A percentile compares a stretch with the other conserved stretches of the same genome.
These are phyloP conservation scores for Nebria salina DNA, from an alignment of 2,888 invertebrate species.

Conservation along the genomic window DNA sequence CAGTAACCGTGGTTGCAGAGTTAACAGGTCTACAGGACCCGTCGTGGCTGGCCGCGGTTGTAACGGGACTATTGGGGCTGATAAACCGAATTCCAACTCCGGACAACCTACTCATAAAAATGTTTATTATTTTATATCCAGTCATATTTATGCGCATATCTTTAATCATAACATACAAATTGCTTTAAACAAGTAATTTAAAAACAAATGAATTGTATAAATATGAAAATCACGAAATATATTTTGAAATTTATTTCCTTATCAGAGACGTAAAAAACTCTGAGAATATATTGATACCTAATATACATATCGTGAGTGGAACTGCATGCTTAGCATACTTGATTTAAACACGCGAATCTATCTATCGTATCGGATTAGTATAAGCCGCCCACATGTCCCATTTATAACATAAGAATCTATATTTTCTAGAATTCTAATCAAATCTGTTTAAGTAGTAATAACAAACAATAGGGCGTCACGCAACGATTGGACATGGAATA, in stretches of 20 bases:
- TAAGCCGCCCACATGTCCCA: not conserved
- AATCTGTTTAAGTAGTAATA: not conserved
- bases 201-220: no score
- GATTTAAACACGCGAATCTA: not conserved
- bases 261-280: not conserved
- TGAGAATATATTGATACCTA: not conserved
- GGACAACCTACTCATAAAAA: slow-evolving; percentile 19
- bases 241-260: no score
- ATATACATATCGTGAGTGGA: not conserved
- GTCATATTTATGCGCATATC: not conserved
- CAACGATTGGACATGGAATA: not conserved
- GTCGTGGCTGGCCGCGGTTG: slow-evolving; percentile 78
- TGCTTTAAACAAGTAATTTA: no score
- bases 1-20: slow-evolving; percentile 76
- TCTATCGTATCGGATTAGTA: not conserved
- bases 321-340: not conserved
- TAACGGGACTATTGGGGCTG: slow-evolving; percentile 68
- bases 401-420: not conserved
- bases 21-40: slow-evolving; percentile 74
- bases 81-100: slow-evolving; percentile 31
- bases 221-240: no score
- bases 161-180: not conserved
- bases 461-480: not conserved
- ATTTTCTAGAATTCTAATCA: not conserved
- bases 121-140: not conserved